Conservation (phyloP, 2,113 vertebrate species). For the Hipposideros armiger region DNA sequence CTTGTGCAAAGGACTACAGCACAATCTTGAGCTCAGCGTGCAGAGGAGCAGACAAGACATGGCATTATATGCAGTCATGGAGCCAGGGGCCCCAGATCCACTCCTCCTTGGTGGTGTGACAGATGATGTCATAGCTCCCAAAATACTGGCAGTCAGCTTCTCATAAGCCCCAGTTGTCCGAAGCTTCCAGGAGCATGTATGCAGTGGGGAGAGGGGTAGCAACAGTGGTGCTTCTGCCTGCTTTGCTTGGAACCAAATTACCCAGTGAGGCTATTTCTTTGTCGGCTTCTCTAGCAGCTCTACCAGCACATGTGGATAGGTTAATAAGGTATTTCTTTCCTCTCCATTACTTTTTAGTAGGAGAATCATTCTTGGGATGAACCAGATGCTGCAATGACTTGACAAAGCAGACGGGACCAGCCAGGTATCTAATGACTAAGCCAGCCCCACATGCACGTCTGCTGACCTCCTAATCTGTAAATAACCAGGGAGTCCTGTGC, state of each 20-base stretch:
- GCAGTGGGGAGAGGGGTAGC: not conserved
- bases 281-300: not conserved
- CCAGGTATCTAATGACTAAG: not conserved
- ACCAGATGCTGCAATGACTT: not conserved
- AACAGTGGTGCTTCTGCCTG: not conserved
- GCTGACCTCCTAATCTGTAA: not conserved
- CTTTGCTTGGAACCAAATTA: not conserved
- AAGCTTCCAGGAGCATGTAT: not conserved
- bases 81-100: not conserved
- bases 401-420: not conserved
- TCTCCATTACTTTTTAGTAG: not conserved
- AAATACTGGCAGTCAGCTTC: not conserved
- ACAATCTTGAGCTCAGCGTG: not conserved
- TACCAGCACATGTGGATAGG: not conserved
- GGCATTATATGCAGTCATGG: not conserved
- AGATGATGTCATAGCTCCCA: slow-evolving; percentile 40
- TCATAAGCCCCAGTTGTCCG: not conserved
- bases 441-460: not conserved
- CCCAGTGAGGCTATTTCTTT: accelerated
- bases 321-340: not conserved
- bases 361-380: not conserved
- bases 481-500: not conserved
- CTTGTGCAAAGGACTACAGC: not conserved
- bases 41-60: not conserved
- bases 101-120: not conserved